A percentile compares a stretch with the other conserved stretches of the same genome.
Conservation (phyloP, 1,140 invertebrate species). For the Trichonephila inaurata region DNA sequence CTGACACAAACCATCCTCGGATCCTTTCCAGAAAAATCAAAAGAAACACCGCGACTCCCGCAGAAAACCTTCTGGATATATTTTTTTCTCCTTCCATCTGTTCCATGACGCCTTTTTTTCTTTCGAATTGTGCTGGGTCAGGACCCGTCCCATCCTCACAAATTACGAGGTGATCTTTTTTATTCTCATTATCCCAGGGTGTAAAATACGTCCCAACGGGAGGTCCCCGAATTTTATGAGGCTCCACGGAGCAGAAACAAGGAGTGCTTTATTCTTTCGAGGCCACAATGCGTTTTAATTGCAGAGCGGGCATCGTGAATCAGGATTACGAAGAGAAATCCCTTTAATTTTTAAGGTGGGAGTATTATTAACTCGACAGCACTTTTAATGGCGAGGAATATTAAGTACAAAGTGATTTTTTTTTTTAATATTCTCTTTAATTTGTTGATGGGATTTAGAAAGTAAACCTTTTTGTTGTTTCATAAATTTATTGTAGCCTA, state of each 20-base stretch:
- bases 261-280: neutral
- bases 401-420: neutral
- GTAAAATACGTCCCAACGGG: constrained; percentile 39
- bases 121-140: constrained; percentile 10
- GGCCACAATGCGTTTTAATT: constrained; percentile 47
- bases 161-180: constrained; percentile 39
- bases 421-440: too few relatives aligned
- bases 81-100: neutral
- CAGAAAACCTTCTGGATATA: neutral
- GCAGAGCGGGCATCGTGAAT: neutral
- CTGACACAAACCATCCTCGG: neutral
- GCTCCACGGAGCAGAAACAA: neutral
- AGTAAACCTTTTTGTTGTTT: neutral
- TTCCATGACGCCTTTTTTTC: neutral
- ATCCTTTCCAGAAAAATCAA: neutral
- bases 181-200: constrained; percentile 35
- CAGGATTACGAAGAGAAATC: constrained; percentile 31
- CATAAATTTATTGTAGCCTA: neutral
- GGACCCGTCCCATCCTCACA: constrained; percentile 17
- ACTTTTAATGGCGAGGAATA: neutral
- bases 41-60: neutral
- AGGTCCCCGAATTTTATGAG: constrained; percentile 31
- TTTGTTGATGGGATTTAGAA: too few relatives aligned
- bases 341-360: constrained; percentile 3
- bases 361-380: too few relatives aligned